Conservation (phyloP, 2,797 vertebrate genomes). For the Anabas testudineus region DNA sequence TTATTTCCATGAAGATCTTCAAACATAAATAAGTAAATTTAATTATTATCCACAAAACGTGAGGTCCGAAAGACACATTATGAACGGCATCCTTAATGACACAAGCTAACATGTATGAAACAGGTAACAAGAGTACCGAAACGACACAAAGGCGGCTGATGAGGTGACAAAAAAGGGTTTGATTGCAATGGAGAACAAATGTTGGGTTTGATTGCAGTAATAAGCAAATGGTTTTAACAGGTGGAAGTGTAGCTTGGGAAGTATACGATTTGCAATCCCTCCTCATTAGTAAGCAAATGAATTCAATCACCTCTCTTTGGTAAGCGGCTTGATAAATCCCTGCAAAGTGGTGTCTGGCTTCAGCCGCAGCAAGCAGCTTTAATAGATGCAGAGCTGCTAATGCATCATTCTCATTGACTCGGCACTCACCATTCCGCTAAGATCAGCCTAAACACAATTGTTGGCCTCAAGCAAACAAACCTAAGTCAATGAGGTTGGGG, state of each 20-base stretch:
- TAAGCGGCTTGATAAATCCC: slow-evolving; percentile 72
- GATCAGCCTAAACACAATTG: slow-evolving; percentile 50
- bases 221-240: slow-evolving; percentile 67
- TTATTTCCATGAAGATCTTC: background rate
- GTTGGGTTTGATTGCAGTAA: slow-evolving; percentile 63
- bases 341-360: slow-evolving; percentile 67
- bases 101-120: slow-evolving; percentile 14
- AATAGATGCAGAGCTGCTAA: slow-evolving; percentile 68
- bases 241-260: slow-evolving; percentile 62
- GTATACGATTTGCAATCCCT: slow-evolving; percentile 56
- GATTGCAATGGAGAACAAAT: slow-evolving; percentile 64
- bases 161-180: slow-evolving; percentile 59
- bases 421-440: slow-evolving; percentile 28
- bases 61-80: background rate
- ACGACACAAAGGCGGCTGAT: slow-evolving; percentile 54
- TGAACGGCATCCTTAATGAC: background rate
- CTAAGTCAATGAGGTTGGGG: slow-evolving; percentile 61
- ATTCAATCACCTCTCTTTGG: slow-evolving; percentile 75
- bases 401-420: slow-evolving; percentile 61
- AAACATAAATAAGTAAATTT: background rate
- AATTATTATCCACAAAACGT: background rate
- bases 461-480: slow-evolving; percentile 69
- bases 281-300: slow-evolving; percentile 77
- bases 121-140: slow-evolving; percentile 11
- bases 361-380: slow-evolving; percentile 57